A percentile compares a stretch with the other conserved stretches of the same genome.
Conservation (phyloP, 1,140 invertebrate genomes). For the Drosophila biarmipes region DNA sequence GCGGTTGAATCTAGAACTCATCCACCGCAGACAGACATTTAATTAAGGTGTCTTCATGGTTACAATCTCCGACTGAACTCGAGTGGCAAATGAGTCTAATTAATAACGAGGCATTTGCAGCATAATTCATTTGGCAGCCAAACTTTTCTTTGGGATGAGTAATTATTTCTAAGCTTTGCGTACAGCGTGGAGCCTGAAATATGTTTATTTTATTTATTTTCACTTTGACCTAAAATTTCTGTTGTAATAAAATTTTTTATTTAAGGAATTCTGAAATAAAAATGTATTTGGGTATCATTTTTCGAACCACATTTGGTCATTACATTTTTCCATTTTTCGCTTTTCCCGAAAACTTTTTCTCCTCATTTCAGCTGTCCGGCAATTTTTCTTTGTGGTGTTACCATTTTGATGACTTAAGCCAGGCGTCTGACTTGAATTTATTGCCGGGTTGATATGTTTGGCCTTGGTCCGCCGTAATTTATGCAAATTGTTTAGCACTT, state of each 20-base stretch:
- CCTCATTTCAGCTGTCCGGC: conserved; percentile 10
- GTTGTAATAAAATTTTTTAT: neutral
- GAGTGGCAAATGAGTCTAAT: conserved; percentile 83
- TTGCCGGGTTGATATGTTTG: conserved; percentile 60
- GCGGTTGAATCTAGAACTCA: conserved; percentile 54
- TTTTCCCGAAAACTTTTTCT: neutral
- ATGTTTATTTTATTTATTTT: neutral
- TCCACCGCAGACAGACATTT: conserved; percentile 73
- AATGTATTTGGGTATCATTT: no score
- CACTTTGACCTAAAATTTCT: neutral
- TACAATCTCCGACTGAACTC: conserved; percentile 56
- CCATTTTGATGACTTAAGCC: conserved; percentile 74
- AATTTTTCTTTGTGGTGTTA: conserved; percentile 40
- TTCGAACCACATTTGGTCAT: conserved; percentile 8
- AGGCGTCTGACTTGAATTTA: conserved; percentile 65
- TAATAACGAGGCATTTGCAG: conserved; percentile 83
- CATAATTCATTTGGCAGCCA: conserved; percentile 68
- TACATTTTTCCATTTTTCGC: conserved; percentile 7
- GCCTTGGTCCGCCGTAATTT: conserved; percentile 53
- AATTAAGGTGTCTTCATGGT: conserved; percentile 83
- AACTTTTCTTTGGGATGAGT: conserved; percentile 11
- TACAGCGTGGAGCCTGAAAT: neutral
- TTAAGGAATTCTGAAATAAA: no score
- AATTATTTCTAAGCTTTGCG: conserved; percentile 11
- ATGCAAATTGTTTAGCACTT: conserved; percentile 72